A percentile compares a stretch with the other conserved stretches of the same genome.
phyloP scores from a whole-genome alignment of 2,888 invertebrate genomes.

The Polylopha cassiicola region DNA sequence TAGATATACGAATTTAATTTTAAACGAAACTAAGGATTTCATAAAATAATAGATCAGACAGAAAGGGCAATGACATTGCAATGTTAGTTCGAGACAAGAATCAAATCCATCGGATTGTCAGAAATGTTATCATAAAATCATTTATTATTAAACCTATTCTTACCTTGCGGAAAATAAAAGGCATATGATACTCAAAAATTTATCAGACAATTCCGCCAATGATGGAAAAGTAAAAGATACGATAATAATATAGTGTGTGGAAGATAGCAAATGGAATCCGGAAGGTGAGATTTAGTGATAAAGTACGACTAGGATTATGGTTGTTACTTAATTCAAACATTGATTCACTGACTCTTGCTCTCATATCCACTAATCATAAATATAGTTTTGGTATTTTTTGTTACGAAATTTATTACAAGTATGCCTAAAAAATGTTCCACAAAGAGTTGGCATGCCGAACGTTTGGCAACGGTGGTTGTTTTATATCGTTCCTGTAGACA shows the following conservation, averaged over 20 bases:
- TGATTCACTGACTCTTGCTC: too few relatives aligned
- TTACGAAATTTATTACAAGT: constrained; percentile 6
- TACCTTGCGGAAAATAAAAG: constrained; percentile 27
- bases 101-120: constrained; percentile 21
- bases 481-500: constrained; percentile 45
- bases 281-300: too few relatives aligned
- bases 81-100: too few relatives aligned
- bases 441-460: constrained; percentile 34
- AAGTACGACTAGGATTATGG: too few relatives aligned
- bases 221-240: too few relatives aligned
- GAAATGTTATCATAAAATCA: constrained; percentile 54
- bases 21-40: constrained; percentile 7
- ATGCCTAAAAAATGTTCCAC: constrained; percentile 12
- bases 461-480: constrained; percentile 41
- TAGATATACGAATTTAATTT: too few relatives aligned
- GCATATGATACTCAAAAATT: too few relatives aligned
- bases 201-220: too few relatives aligned
- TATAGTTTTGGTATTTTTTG: neutral
- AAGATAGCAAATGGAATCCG: too few relatives aligned
- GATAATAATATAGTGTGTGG: too few relatives aligned
- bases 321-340: too few relatives aligned
- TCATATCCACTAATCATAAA: too few relatives aligned
- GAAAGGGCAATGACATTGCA: constrained; percentile 52
- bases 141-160: constrained; percentile 32
- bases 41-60: constrained; percentile 5